Evolutionary conservation across 1,140 invertebrate species (phyloP).

Genomic region (Atta texana): DNA sequence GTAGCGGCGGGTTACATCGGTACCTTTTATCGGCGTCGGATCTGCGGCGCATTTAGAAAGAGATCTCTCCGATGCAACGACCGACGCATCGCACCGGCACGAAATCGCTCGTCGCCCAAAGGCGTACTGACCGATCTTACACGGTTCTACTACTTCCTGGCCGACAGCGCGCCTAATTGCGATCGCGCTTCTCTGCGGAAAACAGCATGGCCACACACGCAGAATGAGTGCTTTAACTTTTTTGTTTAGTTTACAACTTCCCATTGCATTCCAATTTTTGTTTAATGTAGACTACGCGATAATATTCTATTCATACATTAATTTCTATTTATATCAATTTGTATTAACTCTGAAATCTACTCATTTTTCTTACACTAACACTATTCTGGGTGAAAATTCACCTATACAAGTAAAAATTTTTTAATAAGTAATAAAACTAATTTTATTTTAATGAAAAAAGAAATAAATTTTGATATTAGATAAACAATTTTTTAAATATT

Average conservation of each 20-base stretch:
- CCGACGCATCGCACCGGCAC: conserved; percentile 48
- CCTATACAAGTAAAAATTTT: too few species aligned
- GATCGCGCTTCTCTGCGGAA: conserved; percentile 19
- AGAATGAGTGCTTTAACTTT: background rate
- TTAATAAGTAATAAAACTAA: too few species aligned
- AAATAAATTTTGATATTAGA: too few species aligned
- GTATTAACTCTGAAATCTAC: too few species aligned
- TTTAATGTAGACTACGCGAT: background rate
- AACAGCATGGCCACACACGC: conserved; percentile 42
- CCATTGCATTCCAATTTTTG: background rate
- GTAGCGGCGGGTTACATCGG: conserved; percentile 63
- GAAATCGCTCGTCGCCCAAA: conserved; percentile 68
- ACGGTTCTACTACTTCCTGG: conserved; percentile 73
- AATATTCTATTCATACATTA: background rate
- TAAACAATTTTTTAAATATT: too few species aligned
- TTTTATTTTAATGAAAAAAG: too few species aligned
- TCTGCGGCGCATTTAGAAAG: conserved; percentile 74
- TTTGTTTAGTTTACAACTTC: background rate
- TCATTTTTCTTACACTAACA: too few species aligned
- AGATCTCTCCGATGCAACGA: conserved; percentile 66
- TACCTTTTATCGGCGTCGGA: conserved; percentile 70
- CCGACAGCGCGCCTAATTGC: conserved; percentile 71
- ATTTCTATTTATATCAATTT: background rate
- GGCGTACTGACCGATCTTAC: conserved; percentile 65
- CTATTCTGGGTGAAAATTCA: too few species aligned